Evolutionary conservation across 2,113 vertebrate species (phyloP).

Genomic region (Trachemys scripta): DNA sequence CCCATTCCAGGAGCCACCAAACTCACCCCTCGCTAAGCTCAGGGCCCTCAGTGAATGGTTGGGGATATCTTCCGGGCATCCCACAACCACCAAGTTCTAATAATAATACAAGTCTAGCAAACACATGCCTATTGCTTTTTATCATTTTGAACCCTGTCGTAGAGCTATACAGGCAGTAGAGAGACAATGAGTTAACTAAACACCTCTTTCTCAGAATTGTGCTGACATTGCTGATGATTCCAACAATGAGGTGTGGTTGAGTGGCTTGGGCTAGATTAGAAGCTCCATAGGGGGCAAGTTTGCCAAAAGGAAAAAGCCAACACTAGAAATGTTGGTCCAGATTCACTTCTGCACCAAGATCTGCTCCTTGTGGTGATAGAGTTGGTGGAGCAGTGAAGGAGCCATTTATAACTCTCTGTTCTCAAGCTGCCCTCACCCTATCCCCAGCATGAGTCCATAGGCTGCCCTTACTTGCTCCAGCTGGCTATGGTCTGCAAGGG

Average conservation of each 20-base stretch:
- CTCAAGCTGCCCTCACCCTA: not conserved
- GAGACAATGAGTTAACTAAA: rapidly evolving
- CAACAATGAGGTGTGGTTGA: not conserved
- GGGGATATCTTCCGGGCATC: not conserved
- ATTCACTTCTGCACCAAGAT: not conserved
- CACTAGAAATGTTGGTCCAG: rapidly evolving
- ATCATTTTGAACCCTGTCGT: not conserved
- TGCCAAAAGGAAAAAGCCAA: not conserved
- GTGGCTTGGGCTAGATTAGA: not conserved
- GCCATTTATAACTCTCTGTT: not conserved
- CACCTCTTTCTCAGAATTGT: not conserved
- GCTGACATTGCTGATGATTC: not conserved
- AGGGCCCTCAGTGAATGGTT: not conserved
- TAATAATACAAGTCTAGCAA: not conserved
- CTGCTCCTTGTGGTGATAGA: not conserved
- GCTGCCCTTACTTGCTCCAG: not conserved
- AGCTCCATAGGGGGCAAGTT: rapidly evolving
- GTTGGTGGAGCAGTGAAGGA: not conserved
- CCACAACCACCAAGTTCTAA: not conserved
- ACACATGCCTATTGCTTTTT: too few relatives aligned
- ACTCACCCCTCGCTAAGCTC: not conserved
- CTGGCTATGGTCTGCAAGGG: rapidly evolving
- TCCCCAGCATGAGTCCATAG: not conserved
- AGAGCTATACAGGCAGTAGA: not conserved
- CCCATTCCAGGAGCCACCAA: not conserved